Evolutionary conservation across 2,888 invertebrate species (phyloP), one percentile per base, ranked within the genome.

Genomic region (Balanococcus diminutus): DNA sequence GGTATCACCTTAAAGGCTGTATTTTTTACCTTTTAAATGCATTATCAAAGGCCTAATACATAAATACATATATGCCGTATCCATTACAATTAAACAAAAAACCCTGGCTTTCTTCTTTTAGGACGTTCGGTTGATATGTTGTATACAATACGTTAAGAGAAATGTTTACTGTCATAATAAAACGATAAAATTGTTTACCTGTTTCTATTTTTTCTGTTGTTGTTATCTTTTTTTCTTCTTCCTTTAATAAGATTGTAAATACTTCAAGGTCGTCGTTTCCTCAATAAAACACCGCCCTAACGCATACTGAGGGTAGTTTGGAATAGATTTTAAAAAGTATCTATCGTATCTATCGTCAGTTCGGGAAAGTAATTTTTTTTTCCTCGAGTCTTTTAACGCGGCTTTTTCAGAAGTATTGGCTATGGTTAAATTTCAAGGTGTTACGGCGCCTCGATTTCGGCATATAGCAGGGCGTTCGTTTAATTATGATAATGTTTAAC

Each of bases 121-220:
- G 16, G 56, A 56, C 22, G 56, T 56, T 4, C 0, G 22, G 56
- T 56, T 22, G 22, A 56, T 56, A 22, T 56, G 56, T 56, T 56
- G 25, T 82, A 82, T 28, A 81, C 81, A 36, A 81, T 25, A 81
- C 25, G 42, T 81, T 79, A 42, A 51, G 22, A 31, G 46, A 51
- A 46, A 31, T 51, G 51, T 51, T 82, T 46, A 31, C 51, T 82
- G 36, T 84, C 83, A 28, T 82, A 56, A 61, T 84, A 84, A 84
- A 84, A 84, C 83, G 61, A 84, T 82, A 82, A 82, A 82, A 82
- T 84, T 84, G 56, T 84, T 84, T 84, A 84, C 83, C 67, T 67
- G 67, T 67, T 67, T 82, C 28, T 42, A 25, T 51, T 51, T 51
- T 28, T 51, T 51, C 19, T 82, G n/a, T n/a, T 42, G 11, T 32